Percentiles rank a stretch among this genome's conserved stretches.
These are phyloP conservation scores for Pocillopora meandrina DNA, from an alignment of 92 coral and sea anemone genomes.

Conservation along the genomic window DNA sequence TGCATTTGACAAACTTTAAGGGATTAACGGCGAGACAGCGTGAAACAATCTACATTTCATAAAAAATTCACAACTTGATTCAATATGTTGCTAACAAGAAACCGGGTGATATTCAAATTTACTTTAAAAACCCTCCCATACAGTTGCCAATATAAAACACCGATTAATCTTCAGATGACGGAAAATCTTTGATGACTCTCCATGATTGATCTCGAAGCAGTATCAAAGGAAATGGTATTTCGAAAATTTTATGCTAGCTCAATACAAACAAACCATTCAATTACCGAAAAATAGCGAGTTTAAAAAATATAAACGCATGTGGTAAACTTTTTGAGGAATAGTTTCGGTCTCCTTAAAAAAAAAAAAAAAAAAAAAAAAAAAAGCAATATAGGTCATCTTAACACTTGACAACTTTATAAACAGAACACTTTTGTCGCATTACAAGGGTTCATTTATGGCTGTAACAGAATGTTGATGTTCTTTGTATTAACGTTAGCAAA, in stretches of 20 bases:
- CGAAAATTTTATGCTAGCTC: neutral
- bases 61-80: constrained; percentile 21
- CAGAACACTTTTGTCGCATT: constrained; percentile 18
- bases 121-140: constrained; percentile 1
- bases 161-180: constrained; percentile 34
- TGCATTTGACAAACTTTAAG: constrained; percentile 13
- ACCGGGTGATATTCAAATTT: constrained; percentile 11
- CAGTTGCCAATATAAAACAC: constrained; percentile 18
- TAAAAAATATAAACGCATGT: neutral
- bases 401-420: constrained; percentile 6
- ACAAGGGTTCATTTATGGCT: constrained; percentile 20
- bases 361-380: constrained; percentile 1
- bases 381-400: constrained; percentile 3
- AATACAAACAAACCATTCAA: neutral
- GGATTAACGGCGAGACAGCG: constrained; percentile 16
- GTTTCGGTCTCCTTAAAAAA: constrained; percentile 9
- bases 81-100: constrained; percentile 5
- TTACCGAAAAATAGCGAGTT: constrained; percentile 22
- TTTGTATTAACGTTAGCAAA: neutral
- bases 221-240: constrained; percentile 27
- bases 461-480: neutral
- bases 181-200: constrained; percentile 26
- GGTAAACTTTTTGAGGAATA: constrained; percentile 3
- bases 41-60: neutral
- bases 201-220: constrained; percentile 16